Base-by-base conservation (phyloP, 2,797 vertebrate species). In the Channa striata region DNA sequence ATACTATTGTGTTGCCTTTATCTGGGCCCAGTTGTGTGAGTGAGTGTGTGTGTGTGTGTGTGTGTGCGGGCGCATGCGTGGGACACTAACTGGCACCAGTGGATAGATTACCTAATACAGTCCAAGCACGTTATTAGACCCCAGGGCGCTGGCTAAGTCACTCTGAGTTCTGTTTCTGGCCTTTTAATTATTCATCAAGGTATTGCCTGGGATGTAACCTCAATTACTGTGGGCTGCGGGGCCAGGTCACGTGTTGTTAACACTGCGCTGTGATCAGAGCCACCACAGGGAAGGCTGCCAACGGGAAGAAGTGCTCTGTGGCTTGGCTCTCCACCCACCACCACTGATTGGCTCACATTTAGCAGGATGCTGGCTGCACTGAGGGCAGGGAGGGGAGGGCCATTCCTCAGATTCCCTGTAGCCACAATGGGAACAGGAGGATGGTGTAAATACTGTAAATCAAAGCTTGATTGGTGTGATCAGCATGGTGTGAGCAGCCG, bases 101-200 rank as follows among this genome's bases (percentile, higher is more conserved):
- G 86, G 89, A 92, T 91, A 89, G 88, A 91, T 87, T 86, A 93
- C 87, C 85, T 72, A 80, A 86, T 89, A 89, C 83, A 89, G 89
- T 90, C 80, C 78, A 54, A 85, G 87, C 83, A 82, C 56, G 77
- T 90, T 91, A 92, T 92, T 91, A 86, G 77, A 92, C 87, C 89
- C 81, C 83, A 83, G 49, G 87, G 76, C 71, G 53, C 82, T 77
- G 87, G 84, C 84, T 89, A 86, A 91, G 85, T 88, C 84, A 83
- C 80, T 90, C 83, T 62, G 72, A 78, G 44, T 89, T 89, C 82
- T 91, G 91, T 81, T 89, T 87, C 84, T 86, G 89, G 82, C 90
- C 92, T 94, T 93, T 94, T 93, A 93, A 85, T 92, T 90, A 92
- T 90, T 91, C 92, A 92, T 90, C 89, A 82, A 92, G 85, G 87